Conservation (phyloP, 2,797 vertebrate species). For the Rousettus madagascariensis region DNA sequence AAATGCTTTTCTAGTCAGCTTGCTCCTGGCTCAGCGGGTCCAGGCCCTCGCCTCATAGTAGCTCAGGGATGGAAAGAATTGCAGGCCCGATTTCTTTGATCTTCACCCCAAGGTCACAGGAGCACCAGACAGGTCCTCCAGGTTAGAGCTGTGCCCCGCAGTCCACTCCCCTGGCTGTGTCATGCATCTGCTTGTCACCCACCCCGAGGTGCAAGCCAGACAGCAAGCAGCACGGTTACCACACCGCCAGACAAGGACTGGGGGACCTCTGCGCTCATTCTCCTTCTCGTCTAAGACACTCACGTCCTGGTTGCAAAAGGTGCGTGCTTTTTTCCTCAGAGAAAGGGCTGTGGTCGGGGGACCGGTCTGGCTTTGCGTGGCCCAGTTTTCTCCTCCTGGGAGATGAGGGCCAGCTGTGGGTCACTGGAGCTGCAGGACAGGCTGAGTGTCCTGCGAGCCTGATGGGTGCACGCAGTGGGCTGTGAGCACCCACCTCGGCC, state of each 20-base stretch:
- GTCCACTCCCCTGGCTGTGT: neutral
- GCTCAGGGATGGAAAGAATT: neutral
- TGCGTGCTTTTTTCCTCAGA: neutral
- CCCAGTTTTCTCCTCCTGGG: neutral
- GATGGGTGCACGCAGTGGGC: neutral
- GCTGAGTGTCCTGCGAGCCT: neutral
- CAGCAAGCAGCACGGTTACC: neutral
- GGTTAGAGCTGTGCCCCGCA: neutral
- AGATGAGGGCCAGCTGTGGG: neutral
- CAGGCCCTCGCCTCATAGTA: neutral
- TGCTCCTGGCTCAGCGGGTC: neutral
- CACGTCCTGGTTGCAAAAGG: neutral
- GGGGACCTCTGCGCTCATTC: rapidly evolving
- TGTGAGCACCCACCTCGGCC: neutral
- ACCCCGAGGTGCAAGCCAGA: rapidly evolving
- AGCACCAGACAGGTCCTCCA: neutral
- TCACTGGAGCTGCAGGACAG: neutral
- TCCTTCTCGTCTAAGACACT: neutral
- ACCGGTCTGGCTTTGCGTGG: neutral
- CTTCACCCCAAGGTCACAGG: neutral
- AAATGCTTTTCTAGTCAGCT: neutral
- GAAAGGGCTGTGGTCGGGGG: neutral
- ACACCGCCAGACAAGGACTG: neutral
- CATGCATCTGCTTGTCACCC: neutral
- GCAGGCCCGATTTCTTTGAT: neutral